Evolutionary conservation across 1,140 invertebrate genomes (phyloP), one percentile per base, ranked within the genome.

Genomic region (Orchesella cincta): DNA sequence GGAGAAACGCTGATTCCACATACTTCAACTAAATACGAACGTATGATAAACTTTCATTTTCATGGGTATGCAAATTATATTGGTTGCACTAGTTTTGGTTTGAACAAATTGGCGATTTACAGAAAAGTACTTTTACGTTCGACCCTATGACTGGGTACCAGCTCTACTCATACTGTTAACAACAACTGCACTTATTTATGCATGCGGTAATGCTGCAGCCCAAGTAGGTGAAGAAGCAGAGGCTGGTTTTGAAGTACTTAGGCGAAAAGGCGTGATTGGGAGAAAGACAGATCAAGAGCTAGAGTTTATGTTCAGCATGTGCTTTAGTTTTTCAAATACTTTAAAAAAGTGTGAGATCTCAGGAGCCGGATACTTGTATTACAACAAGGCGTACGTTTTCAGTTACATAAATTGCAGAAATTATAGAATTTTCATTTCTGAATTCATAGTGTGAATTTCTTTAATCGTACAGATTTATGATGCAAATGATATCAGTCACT

Each of bases 231-330:
- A 78, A 31, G 78, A 81, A 73, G 78, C 76, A 0, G 71, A 79
- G 51, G 78, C 78, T 12, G 80, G 80, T n/a, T 29, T 78, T 29
- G 80, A 81, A 34, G 72, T 81, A 16, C 35, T 81, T 33, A 51
- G 80, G 14, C n/a, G 78, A 39, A 78, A 77, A 39, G 76, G 76
- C 16, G 62, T 81, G 74, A 26, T 81, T 0, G 78, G 78, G 0
- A 23, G 80, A 57, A 74, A 54, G 26, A 78, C 74, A 2, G 80
- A 81, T 64, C 75, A 76, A 72, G 80, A 81, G 46, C 34, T 81
- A 0, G 75, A 74, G 52, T 81, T 81, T 39, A 52, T 73, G n/a
- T 23, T 39, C 23, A 73, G 36, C 36, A 77, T 81, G 76, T 76
- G 64, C 20, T 73, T 52, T 20, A 81, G 78, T 34, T 79, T 74